Base-by-base conservation (phyloP, 37 sponge, comb jelly and placozoan species). In the Trichoplax adhaerens region DNA sequence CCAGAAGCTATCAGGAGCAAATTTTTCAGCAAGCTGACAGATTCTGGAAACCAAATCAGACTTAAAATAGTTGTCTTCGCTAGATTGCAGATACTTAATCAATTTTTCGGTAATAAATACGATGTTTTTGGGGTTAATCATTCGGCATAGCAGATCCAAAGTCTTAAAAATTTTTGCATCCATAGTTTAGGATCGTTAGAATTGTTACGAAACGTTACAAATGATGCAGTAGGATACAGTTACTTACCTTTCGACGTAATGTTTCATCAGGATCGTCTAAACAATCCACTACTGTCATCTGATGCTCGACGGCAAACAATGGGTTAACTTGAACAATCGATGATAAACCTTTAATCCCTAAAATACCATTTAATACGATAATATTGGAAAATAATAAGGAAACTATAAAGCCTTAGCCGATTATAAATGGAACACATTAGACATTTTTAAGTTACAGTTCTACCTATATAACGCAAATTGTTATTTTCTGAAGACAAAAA, bases 251-350 rank as follows among this genome's bases (percentile, higher is more conserved):
- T 62, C 89, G 82, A 78, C 82, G 83, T 61, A 93, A 75, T 1
- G 89, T 93, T 47, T 93, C 94, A 75, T 93, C 94, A 2, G 86
- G 84, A 57, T 93, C 94, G 53, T 88, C 94, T 69, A 93, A 74
- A 62, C 94, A 93, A 58, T 88, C 83, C 52, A 93, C 88, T 50
- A 93, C 90, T 1, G 81, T 72, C 77, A 83, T 74, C 79, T 93
- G 94, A 58, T 93, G 81, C 3, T 93, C 86, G 54, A 63, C 72
- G 6, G 89, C 89, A 48, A 79, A 80, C 74, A 83, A 73, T 0
- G 93, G 83, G 50, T 85, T 72, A 53, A 85, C 82, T 54, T 83
- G 91, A 6, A 83, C 86, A 3, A 90, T 76, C n/a, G 76, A 64
- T 2, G 84, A 66, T 5, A 90, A 81, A 8, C 83, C 72, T 4